phyloP scores from a whole-genome alignment of 2,888 invertebrate species.

The Calameuta pallipes region DNA sequence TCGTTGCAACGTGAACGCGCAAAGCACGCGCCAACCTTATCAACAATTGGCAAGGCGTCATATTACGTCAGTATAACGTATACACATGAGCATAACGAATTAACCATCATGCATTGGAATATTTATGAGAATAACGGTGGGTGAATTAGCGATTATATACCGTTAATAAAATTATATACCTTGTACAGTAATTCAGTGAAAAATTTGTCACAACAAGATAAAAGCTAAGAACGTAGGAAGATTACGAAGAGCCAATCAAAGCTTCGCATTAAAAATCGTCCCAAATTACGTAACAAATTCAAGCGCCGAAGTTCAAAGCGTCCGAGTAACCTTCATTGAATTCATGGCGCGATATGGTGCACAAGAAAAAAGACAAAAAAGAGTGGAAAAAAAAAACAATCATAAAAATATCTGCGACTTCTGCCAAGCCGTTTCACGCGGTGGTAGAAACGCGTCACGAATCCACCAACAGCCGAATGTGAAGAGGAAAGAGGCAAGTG shows the following conservation, averaged over 20 bases:
- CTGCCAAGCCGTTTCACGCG: not conserved
- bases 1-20: not conserved
- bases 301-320: not conserved
- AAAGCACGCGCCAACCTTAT: not conserved
- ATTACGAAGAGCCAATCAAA: not conserved
- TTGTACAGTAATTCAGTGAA: too few relatives aligned
- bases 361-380: not conserved
- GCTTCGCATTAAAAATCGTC: not conserved
- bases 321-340: not conserved
- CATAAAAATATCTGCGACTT: not conserved
- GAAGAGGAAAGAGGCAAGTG: not conserved
- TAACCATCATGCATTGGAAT: not conserved
- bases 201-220: not conserved
- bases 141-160: not conserved
- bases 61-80: not conserved
- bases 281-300: not conserved
- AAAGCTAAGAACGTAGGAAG: not conserved
- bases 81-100: not conserved
- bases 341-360: not conserved
- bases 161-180: not conserved
- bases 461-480: not conserved
- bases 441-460: not conserved
- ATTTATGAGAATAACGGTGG: not conserved
- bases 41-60: not conserved
- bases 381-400: not conserved